These are phyloP conservation scores for Myathropa florea DNA, from an alignment of 2,888 invertebrate genomes.

Conservation along the genomic window DNA sequence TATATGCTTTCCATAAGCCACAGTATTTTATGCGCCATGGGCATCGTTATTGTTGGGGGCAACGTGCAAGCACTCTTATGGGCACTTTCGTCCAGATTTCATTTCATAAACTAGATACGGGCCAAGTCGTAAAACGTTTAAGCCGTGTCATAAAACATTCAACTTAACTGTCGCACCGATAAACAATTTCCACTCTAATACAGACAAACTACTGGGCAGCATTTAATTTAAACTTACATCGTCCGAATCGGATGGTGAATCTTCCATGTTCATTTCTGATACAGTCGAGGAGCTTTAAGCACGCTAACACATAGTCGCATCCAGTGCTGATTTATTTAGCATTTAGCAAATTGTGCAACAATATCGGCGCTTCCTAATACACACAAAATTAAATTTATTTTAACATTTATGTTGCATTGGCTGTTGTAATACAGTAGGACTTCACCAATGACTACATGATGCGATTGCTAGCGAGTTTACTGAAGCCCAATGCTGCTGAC, in stretches of 20 bases:
- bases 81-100: not conserved
- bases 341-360: conserved; percentile 24
- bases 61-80: not conserved
- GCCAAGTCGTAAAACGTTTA: not conserved
- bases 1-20: not conserved
- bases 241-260: conserved; percentile 49
- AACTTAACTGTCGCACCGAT: not conserved
- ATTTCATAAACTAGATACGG: not conserved
- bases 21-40: not conserved
- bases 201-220: not conserved
- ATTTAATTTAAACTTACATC: conserved; percentile 49
- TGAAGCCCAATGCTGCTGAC: not conserved
- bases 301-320: conserved; percentile 44
- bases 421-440: not conserved
- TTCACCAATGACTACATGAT: not conserved
- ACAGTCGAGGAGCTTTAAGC: conserved; percentile 31
- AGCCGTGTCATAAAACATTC: not conserved
- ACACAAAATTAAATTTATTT: not conserved
- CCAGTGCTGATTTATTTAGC: conserved; percentile 19
- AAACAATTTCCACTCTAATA: too few relatives aligned
- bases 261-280: conserved; percentile 38
- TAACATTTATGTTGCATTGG: too few relatives aligned
- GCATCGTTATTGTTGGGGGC: not conserved
- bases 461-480: not conserved
- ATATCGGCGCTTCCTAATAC: conserved; percentile 36